Conservation (phyloP, 2,797 vertebrate species). For the Hoplostethus atlanticus region DNA sequence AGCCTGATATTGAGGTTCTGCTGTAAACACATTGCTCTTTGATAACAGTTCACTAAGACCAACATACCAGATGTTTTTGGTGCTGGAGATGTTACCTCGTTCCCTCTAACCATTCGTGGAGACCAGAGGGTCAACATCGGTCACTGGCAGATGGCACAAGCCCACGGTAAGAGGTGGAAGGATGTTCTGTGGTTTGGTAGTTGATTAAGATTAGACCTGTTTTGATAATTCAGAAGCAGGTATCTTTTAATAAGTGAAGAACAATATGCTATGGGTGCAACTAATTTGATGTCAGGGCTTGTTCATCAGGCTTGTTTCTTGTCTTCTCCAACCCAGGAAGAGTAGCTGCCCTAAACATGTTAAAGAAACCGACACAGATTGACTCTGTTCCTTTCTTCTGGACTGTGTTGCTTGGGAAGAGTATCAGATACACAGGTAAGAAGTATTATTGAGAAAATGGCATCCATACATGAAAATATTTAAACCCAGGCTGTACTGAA, state of each 20-base stretch:
- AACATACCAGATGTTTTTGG: slow-evolving; percentile 85
- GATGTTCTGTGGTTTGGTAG: not conserved
- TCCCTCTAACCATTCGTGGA: slow-evolving; percentile 84
- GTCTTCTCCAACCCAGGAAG: slow-evolving; percentile 78
- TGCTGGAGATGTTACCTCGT: slow-evolving; percentile 90
- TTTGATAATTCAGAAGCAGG: too few species aligned
- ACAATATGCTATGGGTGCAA: too few species aligned
- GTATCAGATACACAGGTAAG: slow-evolving; percentile 88
- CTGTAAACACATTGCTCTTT: slow-evolving; percentile 16
- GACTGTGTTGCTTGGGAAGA: slow-evolving; percentile 87
- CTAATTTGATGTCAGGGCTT: not conserved
- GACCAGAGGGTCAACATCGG: slow-evolving; percentile 82
- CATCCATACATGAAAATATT: slow-evolving; percentile 12
- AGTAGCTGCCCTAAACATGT: slow-evolving; percentile 89
- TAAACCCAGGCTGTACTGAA: not conserved
- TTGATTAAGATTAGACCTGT: not conserved
- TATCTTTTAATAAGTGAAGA: too few species aligned
- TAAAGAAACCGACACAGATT: slow-evolving; percentile 79
- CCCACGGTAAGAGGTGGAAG: slow-evolving; percentile 83
- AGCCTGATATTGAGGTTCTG: not conserved
- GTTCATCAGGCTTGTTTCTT: slow-evolving; percentile 5
- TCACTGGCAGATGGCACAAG: slow-evolving; percentile 92
- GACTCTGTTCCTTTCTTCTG: slow-evolving; percentile 91
- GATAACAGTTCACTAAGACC: slow-evolving; percentile 88
- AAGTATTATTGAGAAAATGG: not conserved